phyloP scores from a whole-genome alignment of 2,113 vertebrate species.

The Chionomys nivalis region DNA sequence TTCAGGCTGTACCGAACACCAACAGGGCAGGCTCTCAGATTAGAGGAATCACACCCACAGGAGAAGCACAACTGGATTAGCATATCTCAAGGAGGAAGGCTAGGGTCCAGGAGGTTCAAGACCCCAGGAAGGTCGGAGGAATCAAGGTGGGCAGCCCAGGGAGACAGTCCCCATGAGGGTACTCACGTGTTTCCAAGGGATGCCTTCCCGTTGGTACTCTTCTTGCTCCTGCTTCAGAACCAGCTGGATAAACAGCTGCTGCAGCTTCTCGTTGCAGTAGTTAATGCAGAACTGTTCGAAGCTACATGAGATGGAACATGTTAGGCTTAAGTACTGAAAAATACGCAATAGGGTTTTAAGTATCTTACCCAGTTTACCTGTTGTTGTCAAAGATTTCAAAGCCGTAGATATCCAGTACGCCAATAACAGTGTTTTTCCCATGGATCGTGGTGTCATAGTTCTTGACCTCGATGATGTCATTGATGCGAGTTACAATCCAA shows the following conservation, averaged over 20 bases:
- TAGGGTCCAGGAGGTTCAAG: neutral
- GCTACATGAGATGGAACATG: conserved; percentile 80
- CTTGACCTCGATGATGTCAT: conserved; percentile 96
- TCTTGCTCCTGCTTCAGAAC: conserved; percentile 98
- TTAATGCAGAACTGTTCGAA: conserved; percentile 99
- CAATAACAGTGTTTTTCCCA: conserved; percentile 98
- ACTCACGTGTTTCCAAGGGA: conserved; percentile 98
- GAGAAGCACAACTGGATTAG: neutral
- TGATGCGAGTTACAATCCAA: conserved; percentile 98
- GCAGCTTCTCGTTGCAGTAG: conserved; percentile 99
- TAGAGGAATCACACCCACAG: neutral
- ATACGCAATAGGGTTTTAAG: neutral
- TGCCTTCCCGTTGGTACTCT: conserved; percentile 97
- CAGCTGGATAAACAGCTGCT: conserved; percentile 99
- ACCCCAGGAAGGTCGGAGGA: neutral
- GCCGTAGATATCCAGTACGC: conserved; percentile 98
- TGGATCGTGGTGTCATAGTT: conserved; percentile 93
- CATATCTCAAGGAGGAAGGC: neutral
- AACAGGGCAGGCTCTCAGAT: neutral
- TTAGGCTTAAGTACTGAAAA: neutral
- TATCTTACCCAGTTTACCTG: conserved; percentile 86
- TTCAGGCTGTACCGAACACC: neutral
- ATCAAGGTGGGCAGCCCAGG: accelerated
- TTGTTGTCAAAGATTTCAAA: conserved; percentile 99
- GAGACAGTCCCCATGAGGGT: accelerated